These are phyloP conservation scores for Ophion obscuratus DNA, from an alignment of 2,888 invertebrate species.

Conservation along the genomic window DNA sequence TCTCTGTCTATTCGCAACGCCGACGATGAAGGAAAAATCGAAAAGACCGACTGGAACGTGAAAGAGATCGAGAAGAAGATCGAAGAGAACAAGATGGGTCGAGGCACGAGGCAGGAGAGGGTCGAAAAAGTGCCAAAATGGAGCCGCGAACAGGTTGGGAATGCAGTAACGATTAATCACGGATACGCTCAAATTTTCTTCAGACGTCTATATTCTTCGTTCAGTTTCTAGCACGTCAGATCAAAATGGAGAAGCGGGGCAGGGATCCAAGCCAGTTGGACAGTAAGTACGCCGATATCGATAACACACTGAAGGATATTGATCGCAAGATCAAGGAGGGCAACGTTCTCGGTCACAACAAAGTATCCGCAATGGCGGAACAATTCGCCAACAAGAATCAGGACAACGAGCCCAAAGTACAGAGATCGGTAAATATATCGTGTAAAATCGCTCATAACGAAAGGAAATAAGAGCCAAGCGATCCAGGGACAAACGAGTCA, in stretches of 20 bases:
- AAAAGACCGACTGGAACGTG: slow-evolving; percentile 95
- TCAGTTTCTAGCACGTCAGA: slow-evolving; percentile 88
- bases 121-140: slow-evolving; percentile 91
- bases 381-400: slow-evolving; percentile 87
- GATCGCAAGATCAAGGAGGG: slow-evolving; percentile 92
- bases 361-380: slow-evolving; percentile 95
- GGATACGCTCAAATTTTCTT: slow-evolving; percentile 60
- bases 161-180: slow-evolving; percentile 45
- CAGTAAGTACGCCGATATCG: slow-evolving; percentile 89
- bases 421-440: slow-evolving; percentile 85
- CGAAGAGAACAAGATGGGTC: slow-evolving; percentile 89
- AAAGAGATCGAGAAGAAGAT: slow-evolving; percentile 96
- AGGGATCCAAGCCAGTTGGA: slow-evolving; percentile 86
- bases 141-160: slow-evolving; percentile 91
- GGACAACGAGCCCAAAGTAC: slow-evolving; percentile 85
- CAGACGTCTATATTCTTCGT: slow-evolving; percentile 81
- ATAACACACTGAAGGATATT: slow-evolving; percentile 89
- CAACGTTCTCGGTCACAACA: slow-evolving; percentile 89
- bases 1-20: not conserved
- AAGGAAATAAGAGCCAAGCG: not conserved
- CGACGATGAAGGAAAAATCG: slow-evolving; percentile 88
- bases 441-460: slow-evolving; percentile 17
- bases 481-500: slow-evolving; percentile 64
- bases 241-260: slow-evolving; percentile 89
- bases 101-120: slow-evolving; percentile 88